Evolutionary conservation across 2,888 invertebrate genomes (phyloP), one percentile per base, ranked within the genome.

Genomic region (Mythimna albipuncta): DNA sequence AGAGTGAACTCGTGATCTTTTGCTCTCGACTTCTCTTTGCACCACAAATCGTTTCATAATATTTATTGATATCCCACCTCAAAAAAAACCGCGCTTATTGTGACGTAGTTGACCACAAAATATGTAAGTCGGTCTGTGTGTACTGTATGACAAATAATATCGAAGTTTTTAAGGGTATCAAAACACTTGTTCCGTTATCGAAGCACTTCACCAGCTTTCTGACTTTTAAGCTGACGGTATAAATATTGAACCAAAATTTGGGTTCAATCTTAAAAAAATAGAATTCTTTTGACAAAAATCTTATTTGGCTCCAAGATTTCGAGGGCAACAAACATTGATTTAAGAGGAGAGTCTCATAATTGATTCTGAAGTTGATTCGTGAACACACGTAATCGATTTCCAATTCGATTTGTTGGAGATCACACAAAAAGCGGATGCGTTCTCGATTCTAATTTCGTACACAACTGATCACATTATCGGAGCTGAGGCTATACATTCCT

Each of bases 91-190:
- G 52, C 64, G 11, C 47, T 69, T 16, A 54, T 35, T 54, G 21
- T 59, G 55, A 58, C 44, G 7, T 50, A 38, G 35, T 47, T 13
- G 26, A 11, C 35, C 21, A 52, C 38, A 77, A 82, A 82, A 85
- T 82, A 72, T 84, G 85, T 87, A 85, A 81, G 78, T 85, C 65
- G 80, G 72, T 80, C 69, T 79, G 76, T 82, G 77, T 82, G 68
- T 79, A 82, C 66, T 77, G 44, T 54, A 50, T 32, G 32, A 72
- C 74, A 72, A 75, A 76, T 72, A 68, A 75, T 72, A 72, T 75
- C 73, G 72, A 73, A 64, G 68, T 66, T 72, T 71, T 67, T 59
- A 71, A 64, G 75, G 70, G 55, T 68, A 79, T 72, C 63, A 74
- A 75, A 82, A 82, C 55, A 78, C 47, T 79, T 74, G 54, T 70